Evolutionary conservation across 2,113 vertebrate species (phyloP).

Genomic region (Danionella cerebrum): DNA sequence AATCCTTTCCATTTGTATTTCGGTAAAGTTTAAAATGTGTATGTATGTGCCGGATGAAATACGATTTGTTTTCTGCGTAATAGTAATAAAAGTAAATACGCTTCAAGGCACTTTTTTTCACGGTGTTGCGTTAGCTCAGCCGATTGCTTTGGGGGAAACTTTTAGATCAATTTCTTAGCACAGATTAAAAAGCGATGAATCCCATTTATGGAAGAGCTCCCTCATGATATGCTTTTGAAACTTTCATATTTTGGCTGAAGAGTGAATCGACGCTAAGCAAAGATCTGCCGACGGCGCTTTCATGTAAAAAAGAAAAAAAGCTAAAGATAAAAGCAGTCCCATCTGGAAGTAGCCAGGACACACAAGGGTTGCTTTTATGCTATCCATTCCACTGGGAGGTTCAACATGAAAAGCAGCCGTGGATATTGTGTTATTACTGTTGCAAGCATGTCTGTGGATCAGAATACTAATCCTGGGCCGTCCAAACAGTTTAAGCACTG

Average conservation of each 20-base stretch:
- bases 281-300: constrained; percentile 69
- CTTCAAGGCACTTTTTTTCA: constrained; percentile 54
- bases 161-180: constrained; percentile 71
- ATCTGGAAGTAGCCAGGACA: constrained; percentile 72
- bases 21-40: constrained; percentile 7
- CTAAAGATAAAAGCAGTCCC: constrained; percentile 66
- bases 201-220: constrained; percentile 71
- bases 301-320: constrained; percentile 50
- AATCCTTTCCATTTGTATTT: neutral
- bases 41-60: neutral
- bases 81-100: constrained; percentile 64
- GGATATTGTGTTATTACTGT: constrained; percentile 73
- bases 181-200: constrained; percentile 75
- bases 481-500: constrained; percentile 45
- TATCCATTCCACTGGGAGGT: constrained; percentile 65
- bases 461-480: constrained; percentile 64
- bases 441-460: constrained; percentile 62
- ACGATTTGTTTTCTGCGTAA: constrained; percentile 58
- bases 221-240: constrained; percentile 70
- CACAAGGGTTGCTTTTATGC: constrained; percentile 70
- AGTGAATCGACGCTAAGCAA: constrained; percentile 63
- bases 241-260: constrained; percentile 69
- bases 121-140: constrained; percentile 65
- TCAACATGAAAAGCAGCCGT: constrained; percentile 63
- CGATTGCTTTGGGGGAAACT: constrained; percentile 67